Conservation (phyloP, 2,888 invertebrate species). For the Nudaria mundana region DNA sequence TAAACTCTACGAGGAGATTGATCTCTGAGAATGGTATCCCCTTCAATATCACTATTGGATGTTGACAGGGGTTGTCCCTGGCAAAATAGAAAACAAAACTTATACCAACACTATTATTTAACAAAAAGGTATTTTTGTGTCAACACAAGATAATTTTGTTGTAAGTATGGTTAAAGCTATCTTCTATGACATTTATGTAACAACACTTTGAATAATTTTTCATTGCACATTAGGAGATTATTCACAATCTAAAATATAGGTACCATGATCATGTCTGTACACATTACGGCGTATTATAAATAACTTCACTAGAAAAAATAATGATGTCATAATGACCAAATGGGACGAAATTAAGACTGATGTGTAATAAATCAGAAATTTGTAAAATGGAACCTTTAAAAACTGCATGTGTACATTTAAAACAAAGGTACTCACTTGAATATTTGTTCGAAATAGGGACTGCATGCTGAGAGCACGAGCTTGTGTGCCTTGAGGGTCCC, state of each 20-base stretch:
- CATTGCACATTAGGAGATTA: conserved; percentile 24
- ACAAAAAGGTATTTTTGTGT: conserved; percentile 35
- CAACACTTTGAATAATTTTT: conserved; percentile 21
- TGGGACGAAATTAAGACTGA: conserved; percentile 44
- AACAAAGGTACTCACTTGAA: conserved; percentile 75
- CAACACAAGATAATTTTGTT: conserved; percentile 43
- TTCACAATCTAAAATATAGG: conserved; percentile 37
- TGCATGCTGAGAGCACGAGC: conserved; percentile 87
- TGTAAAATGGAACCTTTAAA: conserved; percentile 17
- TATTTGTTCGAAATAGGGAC: conserved; percentile 88
- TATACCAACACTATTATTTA: conserved; percentile 26
- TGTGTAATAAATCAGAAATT: conserved; percentile 26
- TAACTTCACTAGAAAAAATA: conserved; percentile 64
- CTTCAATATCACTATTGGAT: conserved; percentile 86
- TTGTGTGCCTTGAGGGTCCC: conserved; percentile 87
- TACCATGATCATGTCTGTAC: conserved; percentile 47
- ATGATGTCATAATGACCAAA: conserved; percentile 68
- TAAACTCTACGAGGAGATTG: conserved; percentile 85
- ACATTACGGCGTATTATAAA: conserved; percentile 53
- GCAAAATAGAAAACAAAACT: conserved; percentile 28
- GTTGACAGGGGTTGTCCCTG: conserved; percentile 86
- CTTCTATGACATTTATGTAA: conserved; percentile 45
- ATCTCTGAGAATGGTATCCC: conserved; percentile 84
- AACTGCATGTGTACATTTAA: conserved; percentile 20
- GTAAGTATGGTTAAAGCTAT: conserved; percentile 23